Evolutionary conservation across 2,113 vertebrate species (phyloP).

Genomic region (Hippotragus niger): DNA sequence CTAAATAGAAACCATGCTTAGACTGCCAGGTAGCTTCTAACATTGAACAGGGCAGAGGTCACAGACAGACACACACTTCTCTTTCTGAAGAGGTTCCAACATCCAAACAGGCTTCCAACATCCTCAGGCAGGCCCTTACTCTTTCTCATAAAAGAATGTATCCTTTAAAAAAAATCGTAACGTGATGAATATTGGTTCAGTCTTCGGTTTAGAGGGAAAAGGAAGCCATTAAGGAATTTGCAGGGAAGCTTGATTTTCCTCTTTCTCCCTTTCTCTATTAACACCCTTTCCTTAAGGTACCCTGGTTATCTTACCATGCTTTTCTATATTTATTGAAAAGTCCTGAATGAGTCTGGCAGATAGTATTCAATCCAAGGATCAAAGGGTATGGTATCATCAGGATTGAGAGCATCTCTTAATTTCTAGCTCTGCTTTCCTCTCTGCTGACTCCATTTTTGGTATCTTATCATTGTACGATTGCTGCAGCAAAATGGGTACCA

Average conservation of each 20-base stretch:
- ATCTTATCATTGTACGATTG: not conserved
- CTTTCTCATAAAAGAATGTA: not conserved
- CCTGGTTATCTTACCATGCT: not conserved
- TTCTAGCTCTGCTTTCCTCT: not conserved
- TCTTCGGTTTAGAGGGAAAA: not conserved
- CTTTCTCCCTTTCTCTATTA: not conserved
- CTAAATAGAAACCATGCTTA: not conserved
- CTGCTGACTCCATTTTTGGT: not conserved
- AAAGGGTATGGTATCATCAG: not conserved
- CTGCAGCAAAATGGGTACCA: not conserved
- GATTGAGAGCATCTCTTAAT: not conserved
- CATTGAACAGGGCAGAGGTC: not conserved
- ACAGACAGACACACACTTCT: not conserved
- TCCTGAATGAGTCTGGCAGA: not conserved
- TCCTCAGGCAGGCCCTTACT: not conserved
- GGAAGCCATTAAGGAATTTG: not conserved
- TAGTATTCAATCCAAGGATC: not conserved
- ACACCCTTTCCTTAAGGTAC: not conserved
- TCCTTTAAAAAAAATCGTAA: not conserved
- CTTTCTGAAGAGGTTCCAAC: not conserved
- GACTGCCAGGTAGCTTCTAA: not conserved
- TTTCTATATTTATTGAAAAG: not conserved
- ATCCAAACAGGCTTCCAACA: not conserved
- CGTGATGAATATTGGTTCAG: not conserved
- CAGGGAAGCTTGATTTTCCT: not conserved